Conservation (phyloP, 2,113 vertebrate genomes). For the Nycticryphes semicollaris region DNA sequence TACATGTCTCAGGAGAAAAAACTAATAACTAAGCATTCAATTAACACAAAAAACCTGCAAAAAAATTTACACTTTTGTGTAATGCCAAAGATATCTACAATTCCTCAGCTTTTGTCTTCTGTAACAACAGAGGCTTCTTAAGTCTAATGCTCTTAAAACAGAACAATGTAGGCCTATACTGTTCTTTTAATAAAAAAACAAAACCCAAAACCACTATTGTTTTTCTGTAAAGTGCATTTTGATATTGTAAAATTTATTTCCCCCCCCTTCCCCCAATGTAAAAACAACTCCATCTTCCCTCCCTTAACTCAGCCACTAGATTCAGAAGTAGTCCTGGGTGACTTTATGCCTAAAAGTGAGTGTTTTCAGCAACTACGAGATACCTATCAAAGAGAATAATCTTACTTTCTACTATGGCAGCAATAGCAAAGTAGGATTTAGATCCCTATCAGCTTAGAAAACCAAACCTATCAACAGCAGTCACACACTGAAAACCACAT, state of each 20-base stretch:
- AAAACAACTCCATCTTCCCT: background rate
- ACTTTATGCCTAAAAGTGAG: background rate
- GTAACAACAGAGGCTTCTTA: background rate
- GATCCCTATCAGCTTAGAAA: background rate
- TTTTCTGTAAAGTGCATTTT: background rate
- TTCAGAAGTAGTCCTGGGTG: background rate
- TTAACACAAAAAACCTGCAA: background rate
- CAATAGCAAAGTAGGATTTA: background rate
- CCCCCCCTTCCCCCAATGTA: rapidly evolving
- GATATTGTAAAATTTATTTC: background rate
- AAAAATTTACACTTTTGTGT: background rate
- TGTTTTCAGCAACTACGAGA: background rate
- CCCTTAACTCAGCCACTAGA: background rate
- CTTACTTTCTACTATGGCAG: background rate
- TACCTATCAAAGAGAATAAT: background rate
- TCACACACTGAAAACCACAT: background rate
- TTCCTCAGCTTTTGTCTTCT: background rate
- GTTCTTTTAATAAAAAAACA: background rate
- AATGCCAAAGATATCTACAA: background rate
- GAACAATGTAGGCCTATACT: background rate
- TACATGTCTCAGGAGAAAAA: background rate
- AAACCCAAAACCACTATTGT: background rate
- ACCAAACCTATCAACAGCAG: background rate
- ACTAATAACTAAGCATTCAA: background rate
- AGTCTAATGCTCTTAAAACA: background rate